A percentile compares a stretch with the other conserved stretches of the same genome.
Conservation (phyloP, 1,140 invertebrate genomes). For the Chionoecetes opilio region DNA sequence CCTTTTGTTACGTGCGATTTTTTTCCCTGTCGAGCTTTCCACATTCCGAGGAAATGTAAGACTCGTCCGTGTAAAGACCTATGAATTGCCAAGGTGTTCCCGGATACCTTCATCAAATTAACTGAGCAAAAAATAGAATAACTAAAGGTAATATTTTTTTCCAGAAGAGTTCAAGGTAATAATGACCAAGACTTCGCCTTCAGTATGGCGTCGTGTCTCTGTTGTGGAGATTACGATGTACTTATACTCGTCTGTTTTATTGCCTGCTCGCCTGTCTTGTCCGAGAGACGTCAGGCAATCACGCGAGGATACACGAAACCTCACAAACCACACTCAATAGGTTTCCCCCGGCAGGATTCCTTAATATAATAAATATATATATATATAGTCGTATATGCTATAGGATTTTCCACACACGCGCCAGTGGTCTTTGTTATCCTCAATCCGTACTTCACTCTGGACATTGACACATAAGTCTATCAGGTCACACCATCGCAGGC, state of each 20-base stretch:
- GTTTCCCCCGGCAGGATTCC: background rate
- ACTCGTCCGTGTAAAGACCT: background rate
- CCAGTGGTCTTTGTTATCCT: background rate
- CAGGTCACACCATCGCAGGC: slow-evolving; percentile 47
- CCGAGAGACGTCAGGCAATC: background rate
- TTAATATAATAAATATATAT: background rate
- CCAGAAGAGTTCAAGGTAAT: background rate
- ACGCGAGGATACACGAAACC: background rate
- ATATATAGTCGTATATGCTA: background rate
- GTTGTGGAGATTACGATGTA: background rate
- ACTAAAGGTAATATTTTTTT: background rate
- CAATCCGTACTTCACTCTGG: slow-evolving; percentile 47
- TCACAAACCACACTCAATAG: background rate
- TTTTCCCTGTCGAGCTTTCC: background rate
- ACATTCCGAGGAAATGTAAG: background rate
- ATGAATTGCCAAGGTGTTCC: background rate
- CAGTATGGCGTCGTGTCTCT: background rate
- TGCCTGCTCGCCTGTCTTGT: background rate
- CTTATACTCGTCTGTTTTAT: background rate
- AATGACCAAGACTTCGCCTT: too few relatives aligned
- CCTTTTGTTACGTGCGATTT: background rate
- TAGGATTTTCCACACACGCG: background rate
- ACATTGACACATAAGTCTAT: slow-evolving; percentile 52
- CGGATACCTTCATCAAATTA: background rate
- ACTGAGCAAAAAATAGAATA: background rate